phyloP scores from a whole-genome alignment of 2,797 vertebrate species.

The Oophaga sylvatica region DNA sequence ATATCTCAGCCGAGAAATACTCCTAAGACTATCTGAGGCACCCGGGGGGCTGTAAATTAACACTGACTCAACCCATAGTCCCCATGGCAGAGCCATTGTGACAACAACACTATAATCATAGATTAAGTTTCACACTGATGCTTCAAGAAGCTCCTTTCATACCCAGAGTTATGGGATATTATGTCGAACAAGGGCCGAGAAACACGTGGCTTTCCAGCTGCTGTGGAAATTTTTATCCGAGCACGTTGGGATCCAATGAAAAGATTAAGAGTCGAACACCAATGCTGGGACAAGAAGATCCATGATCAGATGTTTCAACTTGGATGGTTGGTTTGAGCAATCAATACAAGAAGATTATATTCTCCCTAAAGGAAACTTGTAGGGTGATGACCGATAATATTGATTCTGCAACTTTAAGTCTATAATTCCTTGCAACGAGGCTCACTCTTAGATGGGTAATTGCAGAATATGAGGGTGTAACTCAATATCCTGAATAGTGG shows the following conservation, averaged over 20 bases:
- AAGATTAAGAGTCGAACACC: neutral
- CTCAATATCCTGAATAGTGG: slow-evolving; percentile 16
- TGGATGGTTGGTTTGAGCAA: neutral
- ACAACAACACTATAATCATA: slow-evolving; percentile 66
- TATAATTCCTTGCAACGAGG: slow-evolving; percentile 17
- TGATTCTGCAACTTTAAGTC: neutral
- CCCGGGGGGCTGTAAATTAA: slow-evolving; percentile 68
- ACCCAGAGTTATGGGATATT: slow-evolving; percentile 57
- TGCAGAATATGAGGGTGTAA: slow-evolving; percentile 36
- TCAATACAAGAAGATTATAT: neutral
- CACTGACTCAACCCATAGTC: slow-evolving; percentile 68
- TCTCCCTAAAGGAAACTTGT: slow-evolving; percentile 10
- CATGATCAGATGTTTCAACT: neutral
- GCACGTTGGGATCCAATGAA: neutral
- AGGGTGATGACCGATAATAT: neutral
- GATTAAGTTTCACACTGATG: slow-evolving; percentile 69
- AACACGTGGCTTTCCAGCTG: neutral
- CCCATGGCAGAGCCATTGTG: slow-evolving; percentile 70
- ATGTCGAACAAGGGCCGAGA: neutral
- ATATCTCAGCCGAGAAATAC: slow-evolving; percentile 62
- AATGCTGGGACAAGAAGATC: neutral
- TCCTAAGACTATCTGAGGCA: slow-evolving; percentile 66
- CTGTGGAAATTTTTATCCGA: neutral
- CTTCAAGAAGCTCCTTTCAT: slow-evolving; percentile 67
- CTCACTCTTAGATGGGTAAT: slow-evolving; percentile 19